Percentiles rank a stretch among this genome's conserved stretches.
Conservation (phyloP, 2,888 invertebrate species). For the Calameuta filiformis region DNA sequence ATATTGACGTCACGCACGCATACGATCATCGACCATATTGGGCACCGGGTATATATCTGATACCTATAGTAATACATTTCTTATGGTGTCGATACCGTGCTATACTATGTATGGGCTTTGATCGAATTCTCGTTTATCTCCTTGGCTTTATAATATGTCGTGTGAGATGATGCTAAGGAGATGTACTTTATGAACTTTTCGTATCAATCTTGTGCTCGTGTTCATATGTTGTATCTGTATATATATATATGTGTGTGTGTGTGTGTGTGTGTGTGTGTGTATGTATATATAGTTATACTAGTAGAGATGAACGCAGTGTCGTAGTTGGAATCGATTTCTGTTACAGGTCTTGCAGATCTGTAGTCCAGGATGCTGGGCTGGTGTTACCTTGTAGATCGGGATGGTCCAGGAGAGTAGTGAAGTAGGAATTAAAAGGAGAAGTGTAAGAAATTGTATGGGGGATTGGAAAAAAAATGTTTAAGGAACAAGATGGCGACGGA, state of each 20-base stretch:
- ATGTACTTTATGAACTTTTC: not conserved
- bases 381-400: not conserved
- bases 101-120: not conserved
- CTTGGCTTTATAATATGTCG: not conserved
- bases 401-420: slow-evolving; percentile 15
- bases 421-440: slow-evolving; percentile 13
- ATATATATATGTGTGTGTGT: no score
- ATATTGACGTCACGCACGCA: slow-evolving; percentile 64
- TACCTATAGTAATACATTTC: not conserved
- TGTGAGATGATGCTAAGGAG: not conserved
- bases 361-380: not conserved
- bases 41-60: not conserved
- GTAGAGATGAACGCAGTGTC: not conserved
- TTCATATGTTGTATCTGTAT: not conserved
- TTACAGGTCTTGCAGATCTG: not conserved
- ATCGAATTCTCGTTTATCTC: not conserved
- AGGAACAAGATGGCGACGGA: not conserved
- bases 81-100: not conserved
- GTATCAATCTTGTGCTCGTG: not conserved
- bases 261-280: no score
- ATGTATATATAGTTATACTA: not conserved
- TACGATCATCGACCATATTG: slow-evolving; percentile 25
- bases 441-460: slow-evolving; percentile 12
- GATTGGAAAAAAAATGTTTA: slow-evolving; percentile 4
- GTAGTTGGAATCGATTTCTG: not conserved